A percentile compares a stretch with the other conserved stretches of the same genome.
These are phyloP conservation scores for Malurus cyaneus DNA, from an alignment of 2,113 vertebrate species.

Conservation along the genomic window DNA sequence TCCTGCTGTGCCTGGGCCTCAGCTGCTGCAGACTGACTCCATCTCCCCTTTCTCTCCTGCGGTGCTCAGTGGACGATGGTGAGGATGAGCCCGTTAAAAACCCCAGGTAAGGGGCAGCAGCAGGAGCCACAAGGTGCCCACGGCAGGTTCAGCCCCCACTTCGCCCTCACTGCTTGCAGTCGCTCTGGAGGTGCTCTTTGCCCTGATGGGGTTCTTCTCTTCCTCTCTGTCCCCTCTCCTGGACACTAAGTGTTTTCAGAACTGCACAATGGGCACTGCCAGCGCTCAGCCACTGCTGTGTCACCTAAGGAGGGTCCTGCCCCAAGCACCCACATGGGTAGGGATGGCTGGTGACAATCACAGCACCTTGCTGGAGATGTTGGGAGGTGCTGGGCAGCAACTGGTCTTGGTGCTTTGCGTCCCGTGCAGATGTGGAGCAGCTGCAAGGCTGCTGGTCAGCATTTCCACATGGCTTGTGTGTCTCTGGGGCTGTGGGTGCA, in stretches of 20 bases:
- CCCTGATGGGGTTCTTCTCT: neutral
- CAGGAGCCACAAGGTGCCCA: neutral
- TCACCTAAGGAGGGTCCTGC: slow-evolving; percentile 70
- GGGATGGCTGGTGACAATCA: neutral
- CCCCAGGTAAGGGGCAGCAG: slow-evolving; percentile 84
- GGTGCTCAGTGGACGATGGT: slow-evolving; percentile 90
- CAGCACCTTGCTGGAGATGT: neutral
- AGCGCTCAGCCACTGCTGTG: slow-evolving; percentile 81
- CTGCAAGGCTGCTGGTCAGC: neutral
- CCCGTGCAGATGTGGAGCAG: rapidly evolving
- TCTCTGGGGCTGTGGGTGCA: neutral
- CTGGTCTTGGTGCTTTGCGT: neutral
- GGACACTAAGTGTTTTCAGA: slow-evolving; percentile 82
- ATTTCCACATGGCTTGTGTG: rapidly evolving
- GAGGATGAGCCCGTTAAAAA: slow-evolving; percentile 89
- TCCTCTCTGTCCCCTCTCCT: neutral
- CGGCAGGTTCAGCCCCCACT: neutral
- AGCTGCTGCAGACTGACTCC: neutral
- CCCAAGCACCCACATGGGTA: neutral
- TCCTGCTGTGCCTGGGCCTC: neutral
- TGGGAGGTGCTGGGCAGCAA: neutral
- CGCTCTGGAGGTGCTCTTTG: neutral
- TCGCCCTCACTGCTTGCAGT: neutral
- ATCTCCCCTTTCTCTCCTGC: slow-evolving; percentile 54
- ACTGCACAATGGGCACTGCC: slow-evolving; percentile 87